A percentile compares a stretch with the other conserved stretches of the same genome.
Evolutionary conservation across 1,140 invertebrate species (phyloP).

Genomic region (Caenorhabditis tropicalis): DNA sequence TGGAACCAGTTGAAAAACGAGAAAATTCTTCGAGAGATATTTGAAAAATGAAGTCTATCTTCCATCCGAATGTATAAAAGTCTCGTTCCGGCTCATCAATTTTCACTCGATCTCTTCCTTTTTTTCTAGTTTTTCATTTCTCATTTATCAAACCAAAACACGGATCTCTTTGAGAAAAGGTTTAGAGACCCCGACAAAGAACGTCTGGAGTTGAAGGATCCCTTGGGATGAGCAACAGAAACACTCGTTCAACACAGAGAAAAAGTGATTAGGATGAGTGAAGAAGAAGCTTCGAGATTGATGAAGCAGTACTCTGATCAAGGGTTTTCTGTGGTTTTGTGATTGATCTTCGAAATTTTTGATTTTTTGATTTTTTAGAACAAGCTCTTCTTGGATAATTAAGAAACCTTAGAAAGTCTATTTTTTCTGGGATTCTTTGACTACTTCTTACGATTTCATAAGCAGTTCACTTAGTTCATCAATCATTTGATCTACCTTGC

Average conservation of each 20-base stretch:
- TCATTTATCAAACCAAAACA: conserved; percentile 27
- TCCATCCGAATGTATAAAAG: neutral
- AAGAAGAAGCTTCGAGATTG: neutral
- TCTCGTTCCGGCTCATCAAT: conserved; percentile 15
- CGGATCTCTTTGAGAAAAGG: neutral
- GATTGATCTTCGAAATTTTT: too few relatives aligned
- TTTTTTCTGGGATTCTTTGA: neutral
- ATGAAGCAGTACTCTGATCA: too few relatives aligned
- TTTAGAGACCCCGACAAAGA: neutral
- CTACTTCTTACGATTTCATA: neutral
- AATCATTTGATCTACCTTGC: conserved; percentile 15
- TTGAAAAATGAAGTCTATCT: neutral
- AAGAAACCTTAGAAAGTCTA: too few relatives aligned
- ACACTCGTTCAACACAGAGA: neutral
- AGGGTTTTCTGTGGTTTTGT: too few relatives aligned
- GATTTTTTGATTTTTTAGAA: too few relatives aligned
- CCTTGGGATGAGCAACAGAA: neutral
- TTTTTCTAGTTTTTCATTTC: neutral
- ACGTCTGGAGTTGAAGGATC: neutral
- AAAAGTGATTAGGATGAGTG: conserved; percentile 2
- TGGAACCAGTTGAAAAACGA: neutral
- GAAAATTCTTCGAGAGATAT: neutral
- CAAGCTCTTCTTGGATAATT: too few relatives aligned
- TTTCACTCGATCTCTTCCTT: neutral
- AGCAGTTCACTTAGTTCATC: neutral